These are phyloP conservation scores for Tricholauxania praeusta DNA, from an alignment of 2,888 invertebrate genomes.

Conservation along the genomic window DNA sequence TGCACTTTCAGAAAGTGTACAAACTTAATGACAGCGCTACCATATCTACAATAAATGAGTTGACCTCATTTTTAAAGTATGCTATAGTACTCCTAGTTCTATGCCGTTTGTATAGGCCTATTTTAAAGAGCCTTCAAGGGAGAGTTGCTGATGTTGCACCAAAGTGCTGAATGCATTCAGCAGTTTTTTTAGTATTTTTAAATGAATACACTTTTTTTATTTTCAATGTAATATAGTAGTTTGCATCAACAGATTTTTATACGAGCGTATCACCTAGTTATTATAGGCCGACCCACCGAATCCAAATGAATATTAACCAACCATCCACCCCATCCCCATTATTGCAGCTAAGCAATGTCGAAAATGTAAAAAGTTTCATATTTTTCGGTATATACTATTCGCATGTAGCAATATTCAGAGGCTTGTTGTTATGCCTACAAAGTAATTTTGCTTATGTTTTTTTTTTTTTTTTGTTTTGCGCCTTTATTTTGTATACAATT, in stretches of 20 bases:
- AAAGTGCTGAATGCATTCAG: neutral
- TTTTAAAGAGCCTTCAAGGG: neutral
- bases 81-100: neutral
- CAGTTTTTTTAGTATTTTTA: conserved; percentile 18
- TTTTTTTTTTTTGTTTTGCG: conserved; percentile 2
- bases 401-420: neutral
- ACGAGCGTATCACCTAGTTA: conserved; percentile 4
- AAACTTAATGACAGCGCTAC: neutral
- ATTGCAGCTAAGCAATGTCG: conserved; percentile 9
- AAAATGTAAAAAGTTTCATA: conserved; percentile 28
- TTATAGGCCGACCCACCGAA: neutral
- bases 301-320: neutral
- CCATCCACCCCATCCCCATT: neutral
- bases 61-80: conserved; percentile 21
- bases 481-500: conserved; percentile 25
- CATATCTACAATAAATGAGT: neutral
- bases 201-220: conserved; percentile 23
- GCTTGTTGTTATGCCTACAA: conserved; percentile 17
- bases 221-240: neutral
- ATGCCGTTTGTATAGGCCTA: neutral
- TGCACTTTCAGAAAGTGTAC: neutral
- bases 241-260: conserved; percentile 8
- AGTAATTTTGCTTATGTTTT: conserved; percentile 3
- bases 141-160: conserved; percentile 3
- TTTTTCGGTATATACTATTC: neutral